phyloP scores from a whole-genome alignment of 2,797 vertebrate genomes.

The Gallirallus australis region DNA sequence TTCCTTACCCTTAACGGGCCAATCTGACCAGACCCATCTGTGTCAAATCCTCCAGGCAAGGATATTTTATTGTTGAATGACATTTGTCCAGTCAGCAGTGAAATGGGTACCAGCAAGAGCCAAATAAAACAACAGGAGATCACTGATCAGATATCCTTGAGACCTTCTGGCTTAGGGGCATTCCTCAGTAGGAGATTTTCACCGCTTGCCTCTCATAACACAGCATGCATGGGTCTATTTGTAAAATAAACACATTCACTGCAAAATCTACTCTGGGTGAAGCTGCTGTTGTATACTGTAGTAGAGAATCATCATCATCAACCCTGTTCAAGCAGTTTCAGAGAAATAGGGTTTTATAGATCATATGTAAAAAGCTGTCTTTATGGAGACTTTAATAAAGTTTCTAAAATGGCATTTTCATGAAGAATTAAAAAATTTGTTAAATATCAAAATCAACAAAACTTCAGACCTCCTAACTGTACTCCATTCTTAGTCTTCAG shows the following conservation, averaged over 20 bases:
- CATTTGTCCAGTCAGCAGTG: slow-evolving; percentile 69
- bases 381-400: background rate
- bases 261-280: background rate
- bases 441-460: background rate
- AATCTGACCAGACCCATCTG: slow-evolving; percentile 64
- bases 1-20: background rate
- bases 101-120: slow-evolving; percentile 70
- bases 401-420: background rate
- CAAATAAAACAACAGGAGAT: slow-evolving; percentile 72
- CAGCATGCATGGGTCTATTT: slow-evolving; percentile 20
- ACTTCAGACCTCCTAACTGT: background rate
- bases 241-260: slow-evolving; percentile 57
- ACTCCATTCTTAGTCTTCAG: background rate
- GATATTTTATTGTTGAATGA: slow-evolving; percentile 59
- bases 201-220: slow-evolving; percentile 40
- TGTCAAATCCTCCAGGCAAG: slow-evolving; percentile 53
- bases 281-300: background rate
- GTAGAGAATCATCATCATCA: background rate
- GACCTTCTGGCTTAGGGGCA: slow-evolving; percentile 41
- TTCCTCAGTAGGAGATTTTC: slow-evolving; percentile 45
- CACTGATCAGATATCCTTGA: slow-evolving; percentile 39
- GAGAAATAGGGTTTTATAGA: background rate
- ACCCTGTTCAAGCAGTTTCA: background rate
- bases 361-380: background rate
- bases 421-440: background rate